Conservation (phyloP, 2,797 vertebrate genomes). For the Morelia viridis region DNA sequence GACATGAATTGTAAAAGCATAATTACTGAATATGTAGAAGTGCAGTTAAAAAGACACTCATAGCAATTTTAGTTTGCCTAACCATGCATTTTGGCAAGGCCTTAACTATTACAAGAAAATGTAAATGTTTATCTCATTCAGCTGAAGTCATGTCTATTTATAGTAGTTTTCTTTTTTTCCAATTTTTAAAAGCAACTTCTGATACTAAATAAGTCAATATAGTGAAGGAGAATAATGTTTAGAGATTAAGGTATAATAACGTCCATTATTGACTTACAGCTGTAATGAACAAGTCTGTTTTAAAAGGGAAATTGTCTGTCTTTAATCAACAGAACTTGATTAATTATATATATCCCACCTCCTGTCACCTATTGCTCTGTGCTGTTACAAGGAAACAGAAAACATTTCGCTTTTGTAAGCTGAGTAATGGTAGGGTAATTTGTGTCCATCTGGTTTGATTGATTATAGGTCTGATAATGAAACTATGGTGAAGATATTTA, state of each 20-base stretch:
- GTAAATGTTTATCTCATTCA: neutral
- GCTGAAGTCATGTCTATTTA: neutral
- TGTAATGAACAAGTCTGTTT: constrained; percentile 55
- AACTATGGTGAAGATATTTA: constrained; percentile 72
- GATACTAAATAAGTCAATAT: constrained; percentile 19
- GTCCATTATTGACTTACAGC: constrained; percentile 32
- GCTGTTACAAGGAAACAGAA: constrained; percentile 70
- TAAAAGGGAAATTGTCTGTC: constrained; percentile 59
- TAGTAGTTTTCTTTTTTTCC: neutral
- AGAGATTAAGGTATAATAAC: constrained; percentile 41
- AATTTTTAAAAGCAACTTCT: constrained; percentile 27
- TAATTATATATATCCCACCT: constrained; percentile 76
- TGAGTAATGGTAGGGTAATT: constrained; percentile 73
- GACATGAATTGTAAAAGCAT: neutral
- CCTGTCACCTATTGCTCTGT: constrained; percentile 76
- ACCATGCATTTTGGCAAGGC: neutral
- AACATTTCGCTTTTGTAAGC: constrained; percentile 69
- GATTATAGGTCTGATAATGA: constrained; percentile 73
- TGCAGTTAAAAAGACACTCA: neutral
- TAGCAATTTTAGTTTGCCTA: neutral
- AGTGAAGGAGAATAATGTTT: constrained; percentile 30
- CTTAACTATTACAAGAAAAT: neutral
- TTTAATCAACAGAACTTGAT: constrained; percentile 74
- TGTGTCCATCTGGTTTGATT: constrained; percentile 74
- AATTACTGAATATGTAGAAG: neutral